These are phyloP conservation scores for Varecia variegata DNA, from an alignment of 2,797 vertebrate species.

Conservation along the genomic window DNA sequence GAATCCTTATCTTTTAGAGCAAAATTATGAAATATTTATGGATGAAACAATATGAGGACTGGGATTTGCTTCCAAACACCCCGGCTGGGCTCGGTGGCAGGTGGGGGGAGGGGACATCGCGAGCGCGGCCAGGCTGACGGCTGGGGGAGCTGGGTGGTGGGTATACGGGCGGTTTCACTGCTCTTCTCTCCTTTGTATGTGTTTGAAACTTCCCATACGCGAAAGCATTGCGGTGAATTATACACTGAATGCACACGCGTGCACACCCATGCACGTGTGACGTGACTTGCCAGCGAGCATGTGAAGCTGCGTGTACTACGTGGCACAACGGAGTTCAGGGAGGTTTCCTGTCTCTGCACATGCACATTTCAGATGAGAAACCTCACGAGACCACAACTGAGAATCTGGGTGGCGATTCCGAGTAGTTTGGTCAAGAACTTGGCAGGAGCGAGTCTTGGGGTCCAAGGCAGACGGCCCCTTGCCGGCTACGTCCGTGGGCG, in stretches of 20 bases:
- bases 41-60: not conserved
- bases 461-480: not conserved
- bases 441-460: not conserved
- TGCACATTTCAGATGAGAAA: not conserved
- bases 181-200: too few species aligned
- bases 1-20: not conserved
- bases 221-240: too few species aligned
- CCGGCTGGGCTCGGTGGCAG: accelerated
- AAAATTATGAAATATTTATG: not conserved
- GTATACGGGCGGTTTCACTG: accelerated
- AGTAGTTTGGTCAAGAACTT: not conserved
- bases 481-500: accelerated
- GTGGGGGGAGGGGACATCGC: accelerated
- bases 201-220: not conserved
- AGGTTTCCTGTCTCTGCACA: accelerated
- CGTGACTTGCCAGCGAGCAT: not conserved
- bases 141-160: too few species aligned
- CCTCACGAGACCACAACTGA: not conserved
- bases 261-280: accelerated
- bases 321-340: accelerated
- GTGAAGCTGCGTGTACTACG: accelerated
- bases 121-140: accelerated
- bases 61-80: not conserved
- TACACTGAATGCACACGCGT: accelerated
- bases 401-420: not conserved